Evolutionary conservation across 53 echinoderm and acorn worm species (phyloP), one percentile per base, ranked within the genome.

Genomic region (Patiria pectinifera): DNA sequence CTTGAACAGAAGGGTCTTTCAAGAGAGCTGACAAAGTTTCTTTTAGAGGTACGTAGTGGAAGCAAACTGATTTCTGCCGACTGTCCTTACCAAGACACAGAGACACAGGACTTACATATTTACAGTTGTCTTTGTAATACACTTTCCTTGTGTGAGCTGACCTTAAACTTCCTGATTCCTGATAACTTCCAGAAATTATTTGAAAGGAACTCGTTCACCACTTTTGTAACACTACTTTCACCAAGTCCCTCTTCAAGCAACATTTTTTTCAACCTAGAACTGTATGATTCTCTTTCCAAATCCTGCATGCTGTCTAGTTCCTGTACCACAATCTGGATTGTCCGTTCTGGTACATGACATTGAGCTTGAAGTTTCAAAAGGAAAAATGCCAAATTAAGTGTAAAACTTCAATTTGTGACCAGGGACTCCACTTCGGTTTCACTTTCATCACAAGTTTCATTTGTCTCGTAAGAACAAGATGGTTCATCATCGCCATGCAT

Each of bases 1-100:
- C n/a, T n/a, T n/a, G n/a, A n/a, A n/a, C n/a, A n/a, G 85, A 78
- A 53, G 79, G 11, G 60, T 96, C 89, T 78, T 85, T 45, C 35
- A 94, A 61, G n/a, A 94, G 71, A 10, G 75, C 16, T 0, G n/a
- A 18, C 72, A 96, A 23, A 48, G 94, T 94, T 62, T 96, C 94
- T 76, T 59, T 69, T 11, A 96, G 83, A 22, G 96, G 93, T 15
- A 96, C 94, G 93, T 96, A 94, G 58, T 96, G 94, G 71, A 46
- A 94, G 74, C 59, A 91, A 44, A 77, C 84, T n/a, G 63, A 23
- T 88, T 43, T 35, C 46, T 91, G 60, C 24, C 13, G 25, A 3
- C 53, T 75, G 82, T 96, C 91, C 24, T 78, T 83, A 15, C 91
- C 91, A 46, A 96, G 86, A 58, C 77, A 26, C 75, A 96, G 22